These are phyloP conservation scores for Gopherus evgoodei DNA, from an alignment of 2,113 vertebrate species.

Conservation along the genomic window DNA sequence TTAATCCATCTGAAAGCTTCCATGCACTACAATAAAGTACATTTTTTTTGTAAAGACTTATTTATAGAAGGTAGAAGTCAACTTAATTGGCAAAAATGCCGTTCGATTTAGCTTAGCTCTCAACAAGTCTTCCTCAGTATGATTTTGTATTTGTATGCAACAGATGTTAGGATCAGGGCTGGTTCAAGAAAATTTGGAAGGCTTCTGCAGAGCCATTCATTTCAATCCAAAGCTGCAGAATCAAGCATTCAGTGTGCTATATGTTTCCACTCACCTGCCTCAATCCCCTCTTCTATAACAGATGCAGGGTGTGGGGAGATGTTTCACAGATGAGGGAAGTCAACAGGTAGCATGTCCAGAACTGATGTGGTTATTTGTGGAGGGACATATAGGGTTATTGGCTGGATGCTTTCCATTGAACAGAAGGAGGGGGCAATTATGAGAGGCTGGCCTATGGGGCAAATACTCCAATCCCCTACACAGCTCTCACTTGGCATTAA, in stretches of 20 bases:
- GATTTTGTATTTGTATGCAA: neutral
- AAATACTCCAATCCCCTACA: neutral
- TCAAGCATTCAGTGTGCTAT: neutral
- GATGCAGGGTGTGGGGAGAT: neutral
- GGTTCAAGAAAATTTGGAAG: neutral
- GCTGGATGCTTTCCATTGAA: neutral
- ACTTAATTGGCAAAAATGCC: neutral
- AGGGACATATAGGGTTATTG: neutral
- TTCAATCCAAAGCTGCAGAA: neutral
- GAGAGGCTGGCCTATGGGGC: too few relatives aligned
- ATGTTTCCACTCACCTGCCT: neutral
- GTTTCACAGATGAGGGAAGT: neutral
- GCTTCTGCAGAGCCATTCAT: neutral
- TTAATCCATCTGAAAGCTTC: constrained; percentile 52
- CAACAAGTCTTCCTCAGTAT: neutral
- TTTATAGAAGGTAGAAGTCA: constrained; percentile 42
- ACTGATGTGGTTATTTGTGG: fast-evolving
- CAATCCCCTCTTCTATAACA: fast-evolving
- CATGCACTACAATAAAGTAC: constrained; percentile 1
- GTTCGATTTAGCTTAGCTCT: neutral
- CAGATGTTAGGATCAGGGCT: neutral
- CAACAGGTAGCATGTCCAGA: neutral
- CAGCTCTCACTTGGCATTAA: neutral
- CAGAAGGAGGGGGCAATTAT: neutral
- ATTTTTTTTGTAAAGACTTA: constrained; percentile 40